Evolutionary conservation across 2,888 invertebrate species (phyloP), one percentile per base, ranked within the genome.

Genomic region (Plagiodera versicolora): DNA sequence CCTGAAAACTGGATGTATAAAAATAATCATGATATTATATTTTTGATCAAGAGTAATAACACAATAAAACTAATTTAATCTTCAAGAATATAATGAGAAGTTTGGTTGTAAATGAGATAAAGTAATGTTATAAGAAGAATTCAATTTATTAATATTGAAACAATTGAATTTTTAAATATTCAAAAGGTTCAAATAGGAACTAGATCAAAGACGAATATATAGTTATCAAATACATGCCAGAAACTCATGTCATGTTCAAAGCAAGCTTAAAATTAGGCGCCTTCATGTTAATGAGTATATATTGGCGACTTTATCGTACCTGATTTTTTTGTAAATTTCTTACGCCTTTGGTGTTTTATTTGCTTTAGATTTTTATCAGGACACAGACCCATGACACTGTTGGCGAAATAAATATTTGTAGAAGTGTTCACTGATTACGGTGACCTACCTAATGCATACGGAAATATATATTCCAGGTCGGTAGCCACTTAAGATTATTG

Each of bases 251-350:
- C 44, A 44, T 35, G 53, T 44, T 53, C n/a, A 44, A 53, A 17
- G 44, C 44, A 53, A 53, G 53, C 45, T 44, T 44, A 24, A 44
- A 45, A 53, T 39, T 39, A 32, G 10, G 32, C 32, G 53, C 35
- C 39, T 44, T 14, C 45, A 39, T n/a, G 46, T 46, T 58, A 58
- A 47, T 60, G 60, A 56, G 58, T 67, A 68, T 67, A 48, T 63
- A 61, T 67, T 67, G 67, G 67, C 68, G 24, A 24, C 24, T 24
- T 6, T 70, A 65, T 64, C 72, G 65, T 72, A 72, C 72, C 72
- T 72, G 70, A 61, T 65, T 72, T 68, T 66, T 70, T 64, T 19
- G 68, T 68, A 56, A 70, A 65, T 70, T 64, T 72, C 66, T 61
- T 65, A 68, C 68, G 69, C 65, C 72, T 52, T 56, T 66, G 60